Evolutionary conservation across 2,797 vertebrate genomes (phyloP), one percentile per base, ranked within the genome.

Genomic region (Etheostoma nigrum): DNA sequence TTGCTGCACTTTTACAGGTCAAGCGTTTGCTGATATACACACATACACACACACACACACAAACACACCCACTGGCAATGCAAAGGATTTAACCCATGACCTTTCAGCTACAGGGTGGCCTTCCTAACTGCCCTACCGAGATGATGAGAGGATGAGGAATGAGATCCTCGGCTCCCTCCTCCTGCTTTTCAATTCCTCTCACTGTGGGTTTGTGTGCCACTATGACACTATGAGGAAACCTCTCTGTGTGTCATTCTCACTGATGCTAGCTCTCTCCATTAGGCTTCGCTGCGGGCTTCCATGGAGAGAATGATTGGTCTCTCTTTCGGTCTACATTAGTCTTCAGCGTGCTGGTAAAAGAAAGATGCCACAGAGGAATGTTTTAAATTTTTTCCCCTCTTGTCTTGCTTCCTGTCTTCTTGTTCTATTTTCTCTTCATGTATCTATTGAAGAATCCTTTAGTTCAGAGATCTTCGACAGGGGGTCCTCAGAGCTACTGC

Each of bases 121-220:
- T 33, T 42, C 58, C 23, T 25, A 61, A 12, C 27, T 4, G 25
- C 25, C 51, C 47, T 18, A 21, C 16, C 11, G 40, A 5, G 67
- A 74, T 44, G 69, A 76, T 55, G 54, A 86, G 51, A 72, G 57
- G 54, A 70, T 48, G 67, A 74, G 69, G 74, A 72, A 60, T 73
- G 67, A 67, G 52, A 62, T 70, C 69, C 40, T 78, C 62, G 0
- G 15, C 61, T 66, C 44, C 73, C 78, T 72, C 57, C 79, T 76
- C 73, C 66, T 76, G 65, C 54, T 82, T 81, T 74, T 74, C 80
- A 82, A 69, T 86, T 69, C 68, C 61, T 76, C 53, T 86, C 85
- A 72, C 79, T 72, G 83, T 84, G 72, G 70, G 74, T 66, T 67
- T 1, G 16, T 69, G 23, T 13, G 5, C 45, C 55, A 74, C 10